phyloP scores from a whole-genome alignment of 2,888 invertebrate genomes.

The Protula sp. region DNA sequence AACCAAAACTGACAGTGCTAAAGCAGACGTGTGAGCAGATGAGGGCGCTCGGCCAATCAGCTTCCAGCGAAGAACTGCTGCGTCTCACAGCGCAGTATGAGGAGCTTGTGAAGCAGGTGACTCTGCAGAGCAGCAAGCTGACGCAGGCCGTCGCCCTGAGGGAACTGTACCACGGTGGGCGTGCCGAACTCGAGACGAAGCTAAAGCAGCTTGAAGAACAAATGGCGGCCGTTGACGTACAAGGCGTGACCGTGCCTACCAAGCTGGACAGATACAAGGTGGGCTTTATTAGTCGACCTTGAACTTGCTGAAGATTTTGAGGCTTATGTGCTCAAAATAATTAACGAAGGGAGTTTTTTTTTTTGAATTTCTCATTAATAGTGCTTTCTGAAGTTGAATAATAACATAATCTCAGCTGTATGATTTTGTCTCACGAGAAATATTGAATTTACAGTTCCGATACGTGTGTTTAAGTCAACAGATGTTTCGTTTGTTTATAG shows the following conservation, averaged over 20 bases:
- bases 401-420: no score
- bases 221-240: constrained; percentile 27
- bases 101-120: constrained; percentile 60
- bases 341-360: no score
- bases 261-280: constrained; percentile 40
- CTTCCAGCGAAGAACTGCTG: constrained; percentile 10
- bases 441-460: no score
- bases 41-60: constrained; percentile 59
- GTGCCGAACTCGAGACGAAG: constrained; percentile 29
- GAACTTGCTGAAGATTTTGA: no score
- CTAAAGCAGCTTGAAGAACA: constrained; percentile 32
- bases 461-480: no score
- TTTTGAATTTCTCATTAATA: no score
- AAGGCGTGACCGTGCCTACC: constrained; percentile 30
- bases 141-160: constrained; percentile 73
- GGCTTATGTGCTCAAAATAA: no score
- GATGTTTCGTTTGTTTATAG: no score
- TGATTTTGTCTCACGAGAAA: no score
- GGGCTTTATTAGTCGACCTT: no score
- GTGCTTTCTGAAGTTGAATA: no score
- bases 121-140: constrained; percentile 64
- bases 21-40: constrained; percentile 58
- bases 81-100: constrained; percentile 1
- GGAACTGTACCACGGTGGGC: constrained; percentile 75
- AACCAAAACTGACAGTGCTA: constrained; percentile 33